Percentiles rank a stretch among this genome's conserved stretches.
Evolutionary conservation across 2,113 vertebrate species (phyloP).

Genomic region (Tetraodon nigroviridis): DNA sequence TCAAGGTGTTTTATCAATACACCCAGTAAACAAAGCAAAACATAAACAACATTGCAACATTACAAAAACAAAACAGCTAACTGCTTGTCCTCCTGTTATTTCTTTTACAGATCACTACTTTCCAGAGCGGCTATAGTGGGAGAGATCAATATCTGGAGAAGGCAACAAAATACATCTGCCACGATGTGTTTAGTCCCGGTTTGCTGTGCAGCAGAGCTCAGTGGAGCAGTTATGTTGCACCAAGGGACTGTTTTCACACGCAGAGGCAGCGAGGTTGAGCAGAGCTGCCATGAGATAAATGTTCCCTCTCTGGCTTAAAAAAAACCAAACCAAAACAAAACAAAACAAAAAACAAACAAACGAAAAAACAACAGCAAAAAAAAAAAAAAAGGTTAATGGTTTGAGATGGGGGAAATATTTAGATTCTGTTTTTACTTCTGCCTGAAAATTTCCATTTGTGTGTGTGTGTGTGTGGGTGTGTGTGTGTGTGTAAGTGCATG

Average conservation of each 20-base stretch:
- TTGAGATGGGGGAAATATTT: conserved; percentile 23
- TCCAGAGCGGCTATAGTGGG: not conserved
- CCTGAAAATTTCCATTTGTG: conserved; percentile 20
- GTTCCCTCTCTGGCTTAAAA: not conserved
- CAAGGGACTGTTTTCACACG: conserved; percentile 31
- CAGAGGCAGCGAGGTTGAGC: conserved; percentile 22
- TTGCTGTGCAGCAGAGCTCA: conserved; percentile 15
- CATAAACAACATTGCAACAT: not conserved
- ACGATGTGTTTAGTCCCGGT: conserved; percentile 8
- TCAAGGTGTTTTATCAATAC: no score
- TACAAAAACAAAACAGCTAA: no score
- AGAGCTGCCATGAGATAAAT: conserved; percentile 28
- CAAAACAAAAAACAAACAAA: conserved; percentile 14
- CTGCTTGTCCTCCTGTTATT: no score
- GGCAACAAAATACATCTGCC: conserved; percentile 1
- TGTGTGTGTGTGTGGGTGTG: conserved; percentile 3
- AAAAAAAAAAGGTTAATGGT: conserved; percentile 14
- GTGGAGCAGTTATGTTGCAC: conserved; percentile 15
- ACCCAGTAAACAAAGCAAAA: not conserved
- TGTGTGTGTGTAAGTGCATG: conserved; percentile 8
- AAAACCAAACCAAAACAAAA: no score
- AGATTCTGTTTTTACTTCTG: conserved; percentile 21
- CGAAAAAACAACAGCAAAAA: no score
- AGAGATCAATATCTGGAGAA: not conserved
- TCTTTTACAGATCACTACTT: not conserved